Evolutionary conservation across 2,888 invertebrate species (phyloP), one percentile per base, ranked within the genome.

Genomic region (Volucella inflata): DNA sequence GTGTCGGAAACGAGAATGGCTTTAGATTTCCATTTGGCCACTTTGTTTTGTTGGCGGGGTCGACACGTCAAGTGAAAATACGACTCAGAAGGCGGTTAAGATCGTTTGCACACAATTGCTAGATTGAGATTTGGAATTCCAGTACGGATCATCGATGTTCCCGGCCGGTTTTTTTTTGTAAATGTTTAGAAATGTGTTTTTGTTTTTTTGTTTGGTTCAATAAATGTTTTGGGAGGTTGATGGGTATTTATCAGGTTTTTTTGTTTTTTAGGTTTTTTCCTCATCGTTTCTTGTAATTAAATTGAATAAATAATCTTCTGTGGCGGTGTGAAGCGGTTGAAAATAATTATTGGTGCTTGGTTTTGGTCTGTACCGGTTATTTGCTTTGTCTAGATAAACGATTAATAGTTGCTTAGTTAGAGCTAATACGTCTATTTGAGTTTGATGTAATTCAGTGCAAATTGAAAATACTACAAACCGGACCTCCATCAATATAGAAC

Each of bases 31-130:
- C 38, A 60, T 60, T 14, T 60, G 30, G 53, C 40, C 65, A 65
- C 44, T 70, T 57, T 55, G 21, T 57, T 64, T 30, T 12, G 9
- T 17, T 60, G 55, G 57, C 8, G 2, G 30, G 21, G n/a, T n/a
- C n/a, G n/a, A n/a, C n/a, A n/a, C n/a, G n/a, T 2, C 38, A n/a
- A 55, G 53, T 68, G 46, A 42, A 30, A 57, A 38, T 68, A 17
- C 46, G 40, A 50, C 50, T 72, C 51, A 30, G 51, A 70, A 70
- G 71, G 64, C 30, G 75, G 46, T 67, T 38, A 71, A 44, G 80
- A 76, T 85, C 65, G 80, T 85, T 85, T 80, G 84, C 80, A 85
- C 80, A 85, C 76, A 80, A 85, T 85, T 30, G 6, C 30, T 30
- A 30, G 30, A 30, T 30, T 64, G 74, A 44, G 53, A 55, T 53